These are phyloP conservation scores for Papilio polyxenes DNA, from an alignment of 1,140 invertebrate genomes.

Conservation along the genomic window DNA sequence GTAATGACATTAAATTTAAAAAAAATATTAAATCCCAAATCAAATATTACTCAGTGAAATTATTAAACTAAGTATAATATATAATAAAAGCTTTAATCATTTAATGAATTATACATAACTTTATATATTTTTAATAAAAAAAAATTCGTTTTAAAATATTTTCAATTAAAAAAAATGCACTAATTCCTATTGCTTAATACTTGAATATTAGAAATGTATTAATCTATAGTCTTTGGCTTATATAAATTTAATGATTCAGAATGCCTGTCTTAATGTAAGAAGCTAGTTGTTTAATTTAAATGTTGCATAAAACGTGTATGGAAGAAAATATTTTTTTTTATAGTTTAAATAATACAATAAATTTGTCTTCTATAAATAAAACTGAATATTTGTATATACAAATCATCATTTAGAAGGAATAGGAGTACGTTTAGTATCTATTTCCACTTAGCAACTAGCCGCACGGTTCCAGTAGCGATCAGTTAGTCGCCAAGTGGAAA, in stretches of 20 bases:
- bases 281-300: background rate
- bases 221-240: too few relatives aligned
- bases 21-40: background rate
- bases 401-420: background rate
- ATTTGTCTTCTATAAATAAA: background rate
- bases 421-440: background rate
- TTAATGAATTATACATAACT: conserved; percentile 9
- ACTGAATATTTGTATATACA: background rate
- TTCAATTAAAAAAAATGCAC: background rate
- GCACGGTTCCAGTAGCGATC: background rate
- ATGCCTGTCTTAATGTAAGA: too few relatives aligned
- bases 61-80: background rate
- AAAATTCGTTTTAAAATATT: background rate
- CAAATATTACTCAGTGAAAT: background rate
- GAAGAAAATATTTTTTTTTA: background rate
- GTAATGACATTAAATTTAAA: too few relatives aligned
- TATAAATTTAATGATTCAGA: too few relatives aligned
- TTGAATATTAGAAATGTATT: background rate
- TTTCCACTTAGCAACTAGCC: background rate
- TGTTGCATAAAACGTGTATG: background rate
- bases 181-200: background rate
- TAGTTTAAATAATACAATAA: background rate
- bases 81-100: conserved; percentile 1
- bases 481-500: background rate
- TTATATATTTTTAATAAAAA: conserved; percentile 1